phyloP scores from a whole-genome alignment of 2,113 vertebrate species.

The Sminthopsis crassicaudata region DNA sequence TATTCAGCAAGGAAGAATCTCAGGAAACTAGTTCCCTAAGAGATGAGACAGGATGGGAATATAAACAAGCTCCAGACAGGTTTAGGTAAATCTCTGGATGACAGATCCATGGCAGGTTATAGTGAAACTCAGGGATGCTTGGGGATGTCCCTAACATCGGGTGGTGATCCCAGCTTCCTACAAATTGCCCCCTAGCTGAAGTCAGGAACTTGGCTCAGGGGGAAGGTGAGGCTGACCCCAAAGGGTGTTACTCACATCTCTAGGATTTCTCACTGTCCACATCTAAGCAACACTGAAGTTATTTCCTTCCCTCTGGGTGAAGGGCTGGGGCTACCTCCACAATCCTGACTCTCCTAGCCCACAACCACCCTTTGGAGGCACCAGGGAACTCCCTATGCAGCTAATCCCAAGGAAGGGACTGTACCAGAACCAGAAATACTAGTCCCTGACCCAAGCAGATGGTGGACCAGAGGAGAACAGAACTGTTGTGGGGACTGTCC shows the following conservation, averaged over 20 bases:
- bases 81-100: neutral
- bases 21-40: neutral
- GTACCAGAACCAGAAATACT: neutral
- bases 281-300: neutral
- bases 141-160: neutral
- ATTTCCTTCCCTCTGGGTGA: neutral
- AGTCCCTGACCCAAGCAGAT: neutral
- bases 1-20: neutral
- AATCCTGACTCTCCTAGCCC: neutral
- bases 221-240: neutral
- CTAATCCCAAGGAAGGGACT: conserved; percentile 1
- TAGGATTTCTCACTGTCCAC: neutral
- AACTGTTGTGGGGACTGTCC: neutral
- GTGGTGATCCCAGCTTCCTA: neutral
- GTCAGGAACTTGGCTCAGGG: neutral
- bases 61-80: neutral
- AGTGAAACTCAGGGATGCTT: neutral
- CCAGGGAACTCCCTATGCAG: neutral
- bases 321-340: neutral
- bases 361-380: neutral
- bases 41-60: neutral
- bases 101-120: neutral
- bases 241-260: neutral
- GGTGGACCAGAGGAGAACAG: neutral
- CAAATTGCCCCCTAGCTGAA: neutral